These are phyloP conservation scores for Lepilemur septentrionalis DNA, from an alignment of 2,797 vertebrate species.

Conservation along the genomic window DNA sequence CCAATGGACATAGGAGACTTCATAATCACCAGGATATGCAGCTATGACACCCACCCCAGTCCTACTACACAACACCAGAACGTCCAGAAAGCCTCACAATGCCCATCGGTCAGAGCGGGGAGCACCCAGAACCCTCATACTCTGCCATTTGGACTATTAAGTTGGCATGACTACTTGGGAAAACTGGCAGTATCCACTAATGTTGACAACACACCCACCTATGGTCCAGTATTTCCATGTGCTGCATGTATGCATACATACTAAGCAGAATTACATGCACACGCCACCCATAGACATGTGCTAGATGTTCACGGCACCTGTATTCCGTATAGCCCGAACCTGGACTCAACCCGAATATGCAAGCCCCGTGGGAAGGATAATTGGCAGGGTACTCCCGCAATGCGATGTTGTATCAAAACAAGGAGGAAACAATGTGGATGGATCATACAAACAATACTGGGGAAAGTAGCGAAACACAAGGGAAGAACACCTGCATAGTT, in stretches of 20 bases:
- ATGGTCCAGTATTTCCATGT: background rate
- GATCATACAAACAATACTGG: accelerated
- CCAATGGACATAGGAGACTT: background rate
- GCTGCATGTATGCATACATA: background rate
- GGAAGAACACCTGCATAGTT: background rate
- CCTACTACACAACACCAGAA: background rate
- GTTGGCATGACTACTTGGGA: background rate
- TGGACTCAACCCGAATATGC: background rate
- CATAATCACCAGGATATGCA: background rate
- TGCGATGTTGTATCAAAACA: background rate
- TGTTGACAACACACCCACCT: accelerated
- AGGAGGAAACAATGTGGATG: background rate
- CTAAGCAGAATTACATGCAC: too few relatives aligned
- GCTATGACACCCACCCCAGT: background rate
- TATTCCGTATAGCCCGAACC: background rate
- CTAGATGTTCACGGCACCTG: background rate
- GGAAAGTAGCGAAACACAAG: background rate
- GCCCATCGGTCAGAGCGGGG: background rate
- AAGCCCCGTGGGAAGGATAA: background rate
- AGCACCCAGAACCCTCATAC: background rate
- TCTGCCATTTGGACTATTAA: background rate
- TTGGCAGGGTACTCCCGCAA: background rate
- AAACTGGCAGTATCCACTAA: background rate
- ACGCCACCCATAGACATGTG: background rate
- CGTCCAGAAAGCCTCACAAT: background rate